phyloP scores from a whole-genome alignment of 2,113 vertebrate genomes.

The Gymnogyps californianus region DNA sequence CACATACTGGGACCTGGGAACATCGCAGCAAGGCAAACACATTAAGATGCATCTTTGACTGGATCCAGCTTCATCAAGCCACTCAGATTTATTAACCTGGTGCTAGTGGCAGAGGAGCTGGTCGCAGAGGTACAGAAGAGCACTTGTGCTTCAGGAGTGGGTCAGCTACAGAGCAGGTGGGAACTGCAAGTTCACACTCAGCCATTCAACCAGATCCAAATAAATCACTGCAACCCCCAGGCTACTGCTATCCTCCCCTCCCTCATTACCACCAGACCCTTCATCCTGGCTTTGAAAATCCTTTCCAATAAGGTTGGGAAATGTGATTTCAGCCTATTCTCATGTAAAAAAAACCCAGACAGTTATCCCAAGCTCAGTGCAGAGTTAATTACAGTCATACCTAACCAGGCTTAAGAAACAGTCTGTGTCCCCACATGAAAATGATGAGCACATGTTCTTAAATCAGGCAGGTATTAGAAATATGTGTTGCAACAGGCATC shows the following conservation, averaged over 20 bases:
- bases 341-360: neutral
- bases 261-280: neutral
- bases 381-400: neutral
- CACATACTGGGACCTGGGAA: fast-evolving
- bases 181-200: neutral
- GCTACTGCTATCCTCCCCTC: neutral
- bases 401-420: neutral
- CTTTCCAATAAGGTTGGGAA: neutral
- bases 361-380: neutral
- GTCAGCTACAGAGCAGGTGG: neutral
- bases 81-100: neutral
- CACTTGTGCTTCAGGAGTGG: neutral
- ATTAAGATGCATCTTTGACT: neutral
- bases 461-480: neutral
- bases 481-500: neutral
- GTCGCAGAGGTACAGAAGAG: neutral
- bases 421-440: neutral
- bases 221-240: neutral
- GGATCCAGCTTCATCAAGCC: neutral
- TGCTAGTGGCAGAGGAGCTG: neutral
- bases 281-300: neutral
- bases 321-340: neutral
- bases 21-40: neutral
- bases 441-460: neutral
- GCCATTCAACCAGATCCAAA: neutral